phyloP scores from a whole-genome alignment of 2,113 vertebrate genomes.

The Ceyx margarethae region DNA sequence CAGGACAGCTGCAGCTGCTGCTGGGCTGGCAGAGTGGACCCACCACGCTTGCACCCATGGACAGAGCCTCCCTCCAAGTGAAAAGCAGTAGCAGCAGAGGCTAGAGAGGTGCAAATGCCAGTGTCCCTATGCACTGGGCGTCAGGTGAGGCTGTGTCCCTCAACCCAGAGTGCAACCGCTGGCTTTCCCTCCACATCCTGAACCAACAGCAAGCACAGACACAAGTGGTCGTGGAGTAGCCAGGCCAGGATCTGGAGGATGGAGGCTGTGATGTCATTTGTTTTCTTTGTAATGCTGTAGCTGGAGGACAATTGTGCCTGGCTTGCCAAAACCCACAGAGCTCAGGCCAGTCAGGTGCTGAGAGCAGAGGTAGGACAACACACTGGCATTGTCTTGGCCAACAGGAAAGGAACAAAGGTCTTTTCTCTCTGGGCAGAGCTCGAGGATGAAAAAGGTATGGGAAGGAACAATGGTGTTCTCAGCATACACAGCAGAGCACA shows the following conservation, averaged over 20 bases:
- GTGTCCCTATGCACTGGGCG: not conserved
- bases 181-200: not conserved
- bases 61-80: accelerated
- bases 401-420: constrained; percentile 36
- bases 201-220: not conserved
- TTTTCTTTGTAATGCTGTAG: not conserved
- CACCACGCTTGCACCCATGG: accelerated
- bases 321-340: constrained; percentile 35
- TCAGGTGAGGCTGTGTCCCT: not conserved
- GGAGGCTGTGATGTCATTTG: not conserved
- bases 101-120: accelerated
- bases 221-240: accelerated
- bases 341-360: constrained; percentile 4
- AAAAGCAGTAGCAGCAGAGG: not conserved
- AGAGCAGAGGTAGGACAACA: constrained; percentile 58
- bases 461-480: constrained; percentile 49
- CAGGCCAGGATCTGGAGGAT: not conserved
- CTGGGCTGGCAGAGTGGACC: too few species aligned
- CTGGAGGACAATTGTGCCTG: not conserved
- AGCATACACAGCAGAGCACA: constrained; percentile 18
- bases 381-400: constrained; percentile 32
- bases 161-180: accelerated
- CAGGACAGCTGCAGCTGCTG: not conserved
- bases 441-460: constrained; percentile 32
- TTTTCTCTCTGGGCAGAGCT: not conserved